These are phyloP conservation scores for Tachysurus vachellii DNA, from an alignment of 2,113 vertebrate genomes.

Conservation along the genomic window DNA sequence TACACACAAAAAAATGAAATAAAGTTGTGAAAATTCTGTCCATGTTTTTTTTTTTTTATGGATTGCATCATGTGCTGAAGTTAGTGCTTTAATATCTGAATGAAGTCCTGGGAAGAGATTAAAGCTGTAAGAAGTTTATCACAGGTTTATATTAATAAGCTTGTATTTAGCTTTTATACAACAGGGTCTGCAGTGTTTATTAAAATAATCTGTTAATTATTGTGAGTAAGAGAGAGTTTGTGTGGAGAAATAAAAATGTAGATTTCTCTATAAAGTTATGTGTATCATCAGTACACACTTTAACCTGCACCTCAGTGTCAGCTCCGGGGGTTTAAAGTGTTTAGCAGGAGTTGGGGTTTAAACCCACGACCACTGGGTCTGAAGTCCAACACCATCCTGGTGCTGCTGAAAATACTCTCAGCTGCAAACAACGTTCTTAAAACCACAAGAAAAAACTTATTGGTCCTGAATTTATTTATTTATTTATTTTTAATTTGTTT, in stretches of 20 bases:
- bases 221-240: no score
- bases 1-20: not conserved
- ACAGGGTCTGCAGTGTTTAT: no score
- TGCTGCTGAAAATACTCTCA: not conserved
- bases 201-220: not conserved
- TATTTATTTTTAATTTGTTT: no score
- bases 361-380: conserved; percentile 7
- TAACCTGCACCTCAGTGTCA: not conserved
- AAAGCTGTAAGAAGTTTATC: not conserved
- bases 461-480: no score
- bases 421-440: no score
- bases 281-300: not conserved
- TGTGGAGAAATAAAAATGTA: no score
- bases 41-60: not conserved
- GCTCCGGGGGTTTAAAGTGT: not conserved
- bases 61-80: not conserved
- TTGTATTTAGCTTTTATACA: not conserved
- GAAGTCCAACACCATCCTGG: conserved; percentile 3
- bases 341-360: conserved; percentile 6
- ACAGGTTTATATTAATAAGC: no score
- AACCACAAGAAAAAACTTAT: no score
- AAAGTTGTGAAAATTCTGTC: not conserved
- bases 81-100: not conserved
- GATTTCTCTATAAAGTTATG: no score
- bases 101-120: no score